These are phyloP conservation scores for Sitophilus oryzae DNA, from an alignment of 1,140 invertebrate species.

Conservation along the genomic window DNA sequence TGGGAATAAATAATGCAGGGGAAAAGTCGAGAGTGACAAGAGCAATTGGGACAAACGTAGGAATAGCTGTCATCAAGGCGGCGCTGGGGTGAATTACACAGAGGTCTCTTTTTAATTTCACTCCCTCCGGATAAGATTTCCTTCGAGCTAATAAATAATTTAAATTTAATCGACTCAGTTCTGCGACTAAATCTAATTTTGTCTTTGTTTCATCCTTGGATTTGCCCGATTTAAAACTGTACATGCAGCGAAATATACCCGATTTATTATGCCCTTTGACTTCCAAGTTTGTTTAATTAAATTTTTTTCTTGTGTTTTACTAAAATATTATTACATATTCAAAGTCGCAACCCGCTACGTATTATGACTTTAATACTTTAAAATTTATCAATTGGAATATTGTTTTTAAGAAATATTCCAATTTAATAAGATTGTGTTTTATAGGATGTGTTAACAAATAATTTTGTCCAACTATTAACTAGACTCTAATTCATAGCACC, in stretches of 20 bases:
- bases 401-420: no score
- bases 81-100: background rate
- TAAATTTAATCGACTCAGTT: slow-evolving; percentile 26
- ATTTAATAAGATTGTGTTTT: no score
- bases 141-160: slow-evolving; percentile 25
- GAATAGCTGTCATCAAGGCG: background rate
- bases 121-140: slow-evolving; percentile 15
- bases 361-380: no score
- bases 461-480: no score
- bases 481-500: no score
- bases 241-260: slow-evolving; percentile 20
- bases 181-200: slow-evolving; percentile 26
- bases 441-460: no score
- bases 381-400: no score
- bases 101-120: slow-evolving; percentile 21
- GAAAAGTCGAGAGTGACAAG: background rate
- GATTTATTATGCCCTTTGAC: slow-evolving; percentile 20
- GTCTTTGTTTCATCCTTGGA: slow-evolving; percentile 21
- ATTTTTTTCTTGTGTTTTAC: no score
- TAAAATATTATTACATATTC: no score
- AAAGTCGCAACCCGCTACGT: no score
- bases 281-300: slow-evolving; percentile 1
- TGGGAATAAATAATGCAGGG: background rate
- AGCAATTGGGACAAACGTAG: background rate
- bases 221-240: slow-evolving; percentile 18